These are phyloP conservation scores for Chondrosia reniformis DNA, from an alignment of 37 sponge, comb jelly and placozoan genomes.

Conservation along the genomic window DNA sequence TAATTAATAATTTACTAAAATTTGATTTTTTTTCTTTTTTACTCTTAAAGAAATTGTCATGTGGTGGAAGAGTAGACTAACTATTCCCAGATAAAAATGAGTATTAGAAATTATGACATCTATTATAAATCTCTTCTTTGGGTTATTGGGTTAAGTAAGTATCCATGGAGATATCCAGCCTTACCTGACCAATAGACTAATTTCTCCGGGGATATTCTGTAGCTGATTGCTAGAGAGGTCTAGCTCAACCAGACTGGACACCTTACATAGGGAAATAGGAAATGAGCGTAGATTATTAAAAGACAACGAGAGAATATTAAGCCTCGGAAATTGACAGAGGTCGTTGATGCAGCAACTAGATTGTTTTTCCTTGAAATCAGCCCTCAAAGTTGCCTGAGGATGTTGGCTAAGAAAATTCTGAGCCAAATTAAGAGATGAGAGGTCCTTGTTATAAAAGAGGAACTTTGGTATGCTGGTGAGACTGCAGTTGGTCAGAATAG, in stretches of 20 bases:
- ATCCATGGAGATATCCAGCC: conserved; percentile 5
- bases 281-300: conserved; percentile 71
- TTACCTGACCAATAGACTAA: conserved; percentile 43
- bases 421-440: conserved; percentile 64
- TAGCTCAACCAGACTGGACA: conserved; percentile 56
- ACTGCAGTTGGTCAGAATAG: conserved; percentile 63
- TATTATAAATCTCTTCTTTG: too few species aligned
- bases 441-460: conserved; percentile 68
- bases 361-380: background rate
- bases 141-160: too few species aligned
- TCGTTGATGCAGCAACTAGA: conserved; percentile 72
- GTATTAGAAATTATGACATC: too few species aligned
- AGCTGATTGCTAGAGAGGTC: conserved; percentile 67
- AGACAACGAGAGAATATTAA: conserved; percentile 63
- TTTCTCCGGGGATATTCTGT: conserved; percentile 44
- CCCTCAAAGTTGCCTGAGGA: background rate
- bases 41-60: too few species aligned
- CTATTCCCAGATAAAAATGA: too few species aligned
- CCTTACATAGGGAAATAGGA: conserved; percentile 59
- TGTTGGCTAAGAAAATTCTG: conserved; percentile 69
- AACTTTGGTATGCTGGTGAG: conserved; percentile 71
- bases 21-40: too few species aligned
- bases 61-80: too few species aligned
- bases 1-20: background rate
- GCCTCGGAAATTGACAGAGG: conserved; percentile 48